Conservation (phyloP, 2,113 vertebrate species). For the Vanacampus margaritifer region DNA sequence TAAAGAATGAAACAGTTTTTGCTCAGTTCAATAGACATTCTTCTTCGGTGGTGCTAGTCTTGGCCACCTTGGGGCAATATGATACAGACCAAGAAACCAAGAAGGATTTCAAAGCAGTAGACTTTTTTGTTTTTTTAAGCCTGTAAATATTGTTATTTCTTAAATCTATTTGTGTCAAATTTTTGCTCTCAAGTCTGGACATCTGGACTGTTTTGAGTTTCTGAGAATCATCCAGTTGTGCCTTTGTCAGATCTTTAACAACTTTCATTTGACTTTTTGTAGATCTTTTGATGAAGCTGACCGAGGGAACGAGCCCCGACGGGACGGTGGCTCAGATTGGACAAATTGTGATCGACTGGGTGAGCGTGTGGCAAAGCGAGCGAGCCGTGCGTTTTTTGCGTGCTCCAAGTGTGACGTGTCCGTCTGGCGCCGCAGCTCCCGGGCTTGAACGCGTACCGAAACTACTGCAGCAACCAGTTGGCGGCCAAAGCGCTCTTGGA, state of each 20-base stretch:
- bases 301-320: constrained; percentile 83
- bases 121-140: too few species aligned
- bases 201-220: too few species aligned
- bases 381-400: neutral
- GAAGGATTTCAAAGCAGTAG: too few species aligned
- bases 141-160: too few species aligned
- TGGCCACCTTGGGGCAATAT: neutral
- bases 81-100: neutral
- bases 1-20: neutral
- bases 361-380: constrained; percentile 55
- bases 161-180: too few species aligned
- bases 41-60: neutral
- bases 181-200: too few species aligned
- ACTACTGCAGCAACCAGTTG: constrained; percentile 94
- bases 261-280: neutral
- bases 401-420: neutral
- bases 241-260: neutral
- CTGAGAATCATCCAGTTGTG: neutral
- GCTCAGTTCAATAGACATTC: neutral
- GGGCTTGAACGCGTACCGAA: constrained; percentile 88
- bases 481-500: constrained; percentile 96
- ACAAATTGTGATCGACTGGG: constrained; percentile 91
- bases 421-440: constrained; percentile 74
- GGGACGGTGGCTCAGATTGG: constrained; percentile 91
- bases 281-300: constrained; percentile 83